These are phyloP conservation scores for Typhlichthys subterraneus DNA, from an alignment of 2,797 vertebrate species.

Conservation along the genomic window DNA sequence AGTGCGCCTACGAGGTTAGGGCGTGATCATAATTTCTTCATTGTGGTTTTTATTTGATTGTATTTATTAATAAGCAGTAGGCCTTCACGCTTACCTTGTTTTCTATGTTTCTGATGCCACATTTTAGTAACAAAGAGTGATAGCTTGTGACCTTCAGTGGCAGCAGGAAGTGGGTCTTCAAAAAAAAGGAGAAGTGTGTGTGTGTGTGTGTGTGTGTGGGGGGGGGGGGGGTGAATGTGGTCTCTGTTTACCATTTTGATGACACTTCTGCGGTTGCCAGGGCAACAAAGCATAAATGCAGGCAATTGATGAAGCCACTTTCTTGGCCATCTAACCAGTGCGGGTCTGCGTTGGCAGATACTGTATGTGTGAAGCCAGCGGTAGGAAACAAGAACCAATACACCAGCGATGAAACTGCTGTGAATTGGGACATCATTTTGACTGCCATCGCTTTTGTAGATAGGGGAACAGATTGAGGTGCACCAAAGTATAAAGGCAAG, in stretches of 20 bases:
- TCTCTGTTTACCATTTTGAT: constrained; percentile 7
- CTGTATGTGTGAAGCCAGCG: constrained; percentile 6
- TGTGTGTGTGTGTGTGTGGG: too few species aligned
- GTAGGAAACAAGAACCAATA: constrained; percentile 6
- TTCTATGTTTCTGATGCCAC: neutral
- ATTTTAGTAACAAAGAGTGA: constrained; percentile 18
- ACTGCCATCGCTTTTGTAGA: constrained; percentile 33
- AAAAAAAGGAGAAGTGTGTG: neutral
- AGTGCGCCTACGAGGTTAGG: constrained; percentile 7
- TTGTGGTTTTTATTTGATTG: too few species aligned
- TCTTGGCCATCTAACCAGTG: constrained; percentile 14
- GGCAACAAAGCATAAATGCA: constrained; percentile 23
- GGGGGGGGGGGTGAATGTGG: neutral
- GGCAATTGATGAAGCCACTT: constrained; percentile 18
- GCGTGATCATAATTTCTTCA: too few species aligned
- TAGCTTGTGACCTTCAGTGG: constrained; percentile 28
- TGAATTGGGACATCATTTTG: constrained; percentile 40
- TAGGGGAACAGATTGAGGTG: constrained; percentile 29
- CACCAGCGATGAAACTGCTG: constrained; percentile 22
- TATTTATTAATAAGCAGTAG: too few species aligned
- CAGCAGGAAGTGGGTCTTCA: neutral
- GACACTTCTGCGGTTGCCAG: constrained; percentile 26
- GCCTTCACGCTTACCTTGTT: too few species aligned
- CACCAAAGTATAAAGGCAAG: constrained; percentile 15
- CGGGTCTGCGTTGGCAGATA: constrained; percentile 21